Conservation (phyloP, 2,797 vertebrate species). For the Chaenodraco wilsoni region DNA sequence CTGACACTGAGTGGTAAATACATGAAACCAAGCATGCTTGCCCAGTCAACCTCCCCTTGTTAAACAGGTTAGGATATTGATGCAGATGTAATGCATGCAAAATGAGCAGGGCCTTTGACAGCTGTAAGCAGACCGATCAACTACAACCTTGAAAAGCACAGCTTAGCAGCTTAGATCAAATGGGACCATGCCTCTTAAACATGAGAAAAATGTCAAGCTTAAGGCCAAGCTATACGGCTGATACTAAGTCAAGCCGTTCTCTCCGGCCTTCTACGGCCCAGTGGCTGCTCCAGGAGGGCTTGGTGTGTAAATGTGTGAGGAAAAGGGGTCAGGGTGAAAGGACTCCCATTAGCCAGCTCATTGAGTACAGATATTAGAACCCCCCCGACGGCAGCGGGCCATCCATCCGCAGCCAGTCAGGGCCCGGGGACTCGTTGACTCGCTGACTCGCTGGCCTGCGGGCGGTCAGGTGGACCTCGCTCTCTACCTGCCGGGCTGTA, state of each 20-base stretch:
- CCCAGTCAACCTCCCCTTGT: slow-evolving; percentile 33
- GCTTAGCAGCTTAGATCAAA: slow-evolving; percentile 58
- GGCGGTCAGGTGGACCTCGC: slow-evolving; percentile 47
- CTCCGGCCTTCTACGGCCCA: slow-evolving; percentile 44
- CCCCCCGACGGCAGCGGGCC: slow-evolving; percentile 64
- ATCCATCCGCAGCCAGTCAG: slow-evolving; percentile 72
- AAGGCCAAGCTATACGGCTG: slow-evolving; percentile 42
- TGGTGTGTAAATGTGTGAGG: slow-evolving; percentile 72
- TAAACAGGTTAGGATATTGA: slow-evolving; percentile 50
- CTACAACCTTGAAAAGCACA: slow-evolving; percentile 53
- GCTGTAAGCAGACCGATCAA: slow-evolving; percentile 43
- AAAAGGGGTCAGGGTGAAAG: slow-evolving; percentile 76
- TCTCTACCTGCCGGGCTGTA: slow-evolving; percentile 41
- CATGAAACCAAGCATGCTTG: slow-evolving; percentile 1
- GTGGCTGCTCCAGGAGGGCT: slow-evolving; percentile 65
- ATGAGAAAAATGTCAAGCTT: slow-evolving; percentile 64
- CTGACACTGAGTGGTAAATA: slow-evolving; percentile 16
- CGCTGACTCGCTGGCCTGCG: slow-evolving; percentile 65
- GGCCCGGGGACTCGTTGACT: slow-evolving; percentile 67
- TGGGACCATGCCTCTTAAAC: slow-evolving; percentile 48
- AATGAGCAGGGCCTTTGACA: slow-evolving; percentile 48
- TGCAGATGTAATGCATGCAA: slow-evolving; percentile 40
- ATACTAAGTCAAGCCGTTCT: slow-evolving; percentile 41
- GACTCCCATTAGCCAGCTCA: slow-evolving; percentile 80
- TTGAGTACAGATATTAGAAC: slow-evolving; percentile 74